These are phyloP conservation scores for Panulirus ornatus DNA, from an alignment of 1,140 invertebrate genomes.

Conservation along the genomic window DNA sequence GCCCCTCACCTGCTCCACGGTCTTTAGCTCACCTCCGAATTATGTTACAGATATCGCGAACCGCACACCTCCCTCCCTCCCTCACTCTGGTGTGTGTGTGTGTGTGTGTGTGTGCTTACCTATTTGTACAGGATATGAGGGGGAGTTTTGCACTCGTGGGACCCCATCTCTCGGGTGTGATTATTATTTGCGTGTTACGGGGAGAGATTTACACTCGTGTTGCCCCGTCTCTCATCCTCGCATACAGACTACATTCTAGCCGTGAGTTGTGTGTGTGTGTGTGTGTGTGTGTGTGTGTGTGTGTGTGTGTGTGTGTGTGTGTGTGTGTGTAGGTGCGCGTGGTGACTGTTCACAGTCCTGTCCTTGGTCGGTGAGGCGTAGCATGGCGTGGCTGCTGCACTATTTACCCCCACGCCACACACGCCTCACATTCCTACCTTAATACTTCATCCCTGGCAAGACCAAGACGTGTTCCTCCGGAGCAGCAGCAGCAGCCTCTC, in stretches of 20 bases:
- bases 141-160: no score
- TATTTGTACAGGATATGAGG: no score
- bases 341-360: conserved; percentile 21
- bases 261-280: conserved; percentile 41
- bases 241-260: no score
- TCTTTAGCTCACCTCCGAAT: no score
- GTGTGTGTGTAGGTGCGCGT: conserved; percentile 21
- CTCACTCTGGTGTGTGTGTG: background rate
- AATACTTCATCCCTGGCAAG: background rate
- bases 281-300: conserved; percentile 50
- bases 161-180: no score
- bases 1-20: no score
- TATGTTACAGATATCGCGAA: no score
- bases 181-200: no score
- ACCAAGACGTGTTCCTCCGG: background rate
- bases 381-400: conserved; percentile 17
- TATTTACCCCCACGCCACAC: background rate
- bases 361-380: conserved; percentile 40
- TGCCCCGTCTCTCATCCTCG: no score
- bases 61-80: no score
- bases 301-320: conserved; percentile 49
- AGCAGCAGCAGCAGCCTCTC: no score
- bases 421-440: background rate
- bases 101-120: background rate
- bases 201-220: no score